These are phyloP conservation scores for Venturia canescens DNA, from an alignment of 1,140 invertebrate genomes.

Conservation along the genomic window DNA sequence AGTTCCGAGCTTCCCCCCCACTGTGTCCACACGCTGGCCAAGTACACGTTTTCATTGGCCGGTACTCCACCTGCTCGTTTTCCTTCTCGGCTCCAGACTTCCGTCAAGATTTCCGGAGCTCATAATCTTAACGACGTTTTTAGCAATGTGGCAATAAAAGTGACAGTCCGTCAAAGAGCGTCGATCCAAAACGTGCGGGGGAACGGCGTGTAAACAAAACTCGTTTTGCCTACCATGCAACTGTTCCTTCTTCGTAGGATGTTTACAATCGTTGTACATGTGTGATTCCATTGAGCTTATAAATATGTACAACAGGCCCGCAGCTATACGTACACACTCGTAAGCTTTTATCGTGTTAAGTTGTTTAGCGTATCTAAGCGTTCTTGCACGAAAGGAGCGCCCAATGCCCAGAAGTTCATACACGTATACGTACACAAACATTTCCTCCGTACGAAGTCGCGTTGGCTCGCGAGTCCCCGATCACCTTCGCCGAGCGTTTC, in stretches of 20 bases:
- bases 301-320: slow-evolving; percentile 40
- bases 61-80: background rate
- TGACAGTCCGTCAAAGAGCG: no score
- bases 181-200: background rate
- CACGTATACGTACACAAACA: background rate
- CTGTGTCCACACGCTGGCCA: background rate
- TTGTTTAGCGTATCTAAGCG: slow-evolving; percentile 26
- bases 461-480: slow-evolving; percentile 42
- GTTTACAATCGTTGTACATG: slow-evolving; percentile 5
- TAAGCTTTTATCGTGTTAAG: slow-evolving; percentile 32
- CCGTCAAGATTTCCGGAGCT: no score
- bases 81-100: no score
- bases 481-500: slow-evolving; percentile 49
- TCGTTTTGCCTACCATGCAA: slow-evolving; percentile 40
- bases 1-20: background rate
- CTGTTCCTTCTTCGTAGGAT: background rate
- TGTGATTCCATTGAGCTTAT: slow-evolving; percentile 34
- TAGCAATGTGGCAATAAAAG: no score
- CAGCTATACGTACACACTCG: slow-evolving; percentile 29
- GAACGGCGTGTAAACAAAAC: slow-evolving; percentile 15
- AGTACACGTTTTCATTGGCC: background rate
- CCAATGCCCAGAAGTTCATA: background rate
- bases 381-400: slow-evolving; percentile 16
- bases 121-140: no score
- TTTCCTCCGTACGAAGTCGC: slow-evolving; percentile 14